A percentile compares a stretch with the other conserved stretches of the same genome.
These are phyloP conservation scores for Cairina moschata DNA, from an alignment of 2,113 vertebrate genomes.

Conservation along the genomic window DNA sequence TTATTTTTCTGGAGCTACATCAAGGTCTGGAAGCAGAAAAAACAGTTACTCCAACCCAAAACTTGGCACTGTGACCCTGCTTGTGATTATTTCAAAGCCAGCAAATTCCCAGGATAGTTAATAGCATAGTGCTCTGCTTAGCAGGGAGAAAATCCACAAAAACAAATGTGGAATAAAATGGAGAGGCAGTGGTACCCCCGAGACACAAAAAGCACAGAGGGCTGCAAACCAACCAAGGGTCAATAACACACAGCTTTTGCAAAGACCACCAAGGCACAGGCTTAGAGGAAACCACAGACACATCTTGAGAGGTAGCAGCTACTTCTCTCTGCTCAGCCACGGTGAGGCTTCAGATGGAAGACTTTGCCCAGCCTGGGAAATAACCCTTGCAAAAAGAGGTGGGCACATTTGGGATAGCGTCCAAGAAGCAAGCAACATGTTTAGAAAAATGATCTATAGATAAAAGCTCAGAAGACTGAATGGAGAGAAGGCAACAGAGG, in stretches of 20 bases:
- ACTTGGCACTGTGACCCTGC: not conserved
- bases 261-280: not conserved
- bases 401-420: not conserved
- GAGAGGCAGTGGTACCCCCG: not conserved
- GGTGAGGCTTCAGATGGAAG: not conserved
- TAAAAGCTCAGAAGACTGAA: not conserved
- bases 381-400: not conserved
- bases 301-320: not conserved
- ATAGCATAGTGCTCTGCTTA: not conserved
- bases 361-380: not conserved
- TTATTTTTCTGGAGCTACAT: slow-evolving; percentile 56
- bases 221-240: fast-evolving
- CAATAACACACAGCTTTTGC: not conserved
- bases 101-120: slow-evolving; percentile 24
- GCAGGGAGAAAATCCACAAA: not conserved
- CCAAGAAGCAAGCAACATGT: not conserved
- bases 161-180: not conserved
- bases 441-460: not conserved
- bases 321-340: not conserved
- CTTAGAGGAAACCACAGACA: not conserved
- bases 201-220: not conserved
- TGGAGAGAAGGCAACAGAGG: not conserved
- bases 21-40: slow-evolving; percentile 68
- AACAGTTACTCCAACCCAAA: slow-evolving; percentile 45
- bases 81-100: slow-evolving; percentile 39